These are phyloP conservation scores for Petaurus breviceps DNA, from an alignment of 2,113 vertebrate species.

Conservation along the genomic window DNA sequence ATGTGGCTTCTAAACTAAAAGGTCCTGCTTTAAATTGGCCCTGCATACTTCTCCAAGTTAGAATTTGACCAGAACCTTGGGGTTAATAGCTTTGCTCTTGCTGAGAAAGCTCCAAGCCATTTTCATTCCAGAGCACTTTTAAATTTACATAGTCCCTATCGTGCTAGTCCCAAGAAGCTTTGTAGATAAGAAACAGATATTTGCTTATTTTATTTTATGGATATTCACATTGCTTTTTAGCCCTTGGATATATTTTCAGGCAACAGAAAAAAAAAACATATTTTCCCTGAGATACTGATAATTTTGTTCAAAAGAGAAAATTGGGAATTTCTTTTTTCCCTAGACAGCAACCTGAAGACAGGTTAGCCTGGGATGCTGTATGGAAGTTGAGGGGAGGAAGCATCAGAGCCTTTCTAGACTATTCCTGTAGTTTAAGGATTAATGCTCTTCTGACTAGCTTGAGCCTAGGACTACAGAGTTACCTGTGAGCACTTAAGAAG, in stretches of 20 bases:
- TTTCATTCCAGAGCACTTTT: constrained; percentile 48
- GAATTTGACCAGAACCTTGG: constrained; percentile 25
- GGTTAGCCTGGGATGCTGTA: neutral
- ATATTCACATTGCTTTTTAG: constrained; percentile 19
- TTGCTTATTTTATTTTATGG: constrained; percentile 48
- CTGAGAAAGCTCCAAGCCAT: constrained; percentile 29
- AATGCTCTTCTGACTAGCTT: neutral
- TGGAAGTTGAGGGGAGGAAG: neutral
- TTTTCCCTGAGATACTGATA: neutral
- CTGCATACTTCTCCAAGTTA: neutral
- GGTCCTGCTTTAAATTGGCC: constrained; percentile 29
- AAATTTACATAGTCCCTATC: constrained; percentile 25
- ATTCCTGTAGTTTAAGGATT: neutral
- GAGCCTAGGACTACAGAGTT: neutral
- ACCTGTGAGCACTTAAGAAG: neutral
- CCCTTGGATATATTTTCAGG: constrained; percentile 28
- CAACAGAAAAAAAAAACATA: neutral
- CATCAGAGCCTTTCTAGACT: neutral
- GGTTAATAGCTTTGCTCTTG: constrained; percentile 64
- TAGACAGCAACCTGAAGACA: neutral
- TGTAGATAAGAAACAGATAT: constrained; percentile 38
- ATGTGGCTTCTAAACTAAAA: constrained; percentile 8
- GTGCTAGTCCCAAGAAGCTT: constrained; percentile 13
- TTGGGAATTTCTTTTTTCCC: neutral
- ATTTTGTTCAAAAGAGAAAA: constrained; percentile 30